phyloP scores from a whole-genome alignment of 35 echinoderm and acorn worm species.

The Eucidaris tribuloides region DNA sequence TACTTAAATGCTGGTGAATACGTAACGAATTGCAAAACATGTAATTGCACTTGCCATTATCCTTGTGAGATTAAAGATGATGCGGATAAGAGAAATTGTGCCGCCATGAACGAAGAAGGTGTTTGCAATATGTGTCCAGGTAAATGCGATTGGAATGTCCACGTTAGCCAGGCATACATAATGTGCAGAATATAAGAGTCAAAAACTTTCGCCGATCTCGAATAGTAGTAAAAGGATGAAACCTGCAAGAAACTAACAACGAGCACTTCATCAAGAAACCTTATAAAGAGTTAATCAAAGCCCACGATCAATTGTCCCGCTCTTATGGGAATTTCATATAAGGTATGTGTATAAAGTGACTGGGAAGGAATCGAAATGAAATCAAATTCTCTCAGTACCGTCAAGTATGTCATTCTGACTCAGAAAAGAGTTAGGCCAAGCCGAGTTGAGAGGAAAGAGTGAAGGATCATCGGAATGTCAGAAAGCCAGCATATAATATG shows the following conservation, averaged over 20 bases:
- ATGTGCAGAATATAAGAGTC: not conserved
- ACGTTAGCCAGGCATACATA: slow-evolving; percentile 45
- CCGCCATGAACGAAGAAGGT: slow-evolving; percentile 25
- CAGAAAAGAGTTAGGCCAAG: slow-evolving; percentile 3
- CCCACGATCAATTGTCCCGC: too few species aligned
- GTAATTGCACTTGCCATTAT: slow-evolving; percentile 17
- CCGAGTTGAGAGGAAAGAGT: too few species aligned
- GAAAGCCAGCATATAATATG: too few species aligned
- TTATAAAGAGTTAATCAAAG: slow-evolving; percentile 34
- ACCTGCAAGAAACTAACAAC: slow-evolving; percentile 44
- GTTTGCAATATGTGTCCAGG: slow-evolving; percentile 32
- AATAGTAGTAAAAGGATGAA: slow-evolving; percentile 46
- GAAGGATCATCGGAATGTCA: too few species aligned
- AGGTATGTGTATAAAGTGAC: slow-evolving; percentile 30
- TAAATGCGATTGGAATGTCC: slow-evolving; percentile 42
- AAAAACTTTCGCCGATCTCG: slow-evolving; percentile 19
- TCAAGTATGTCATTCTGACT: not conserved
- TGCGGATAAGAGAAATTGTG: not conserved
- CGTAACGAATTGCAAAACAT: slow-evolving; percentile 24
- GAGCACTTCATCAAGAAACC: slow-evolving; percentile 55
- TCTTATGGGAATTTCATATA: too few species aligned
- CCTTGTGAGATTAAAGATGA: slow-evolving; percentile 27
- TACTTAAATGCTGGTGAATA: not conserved
- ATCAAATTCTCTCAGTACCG: too few species aligned
- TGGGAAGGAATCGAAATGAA: slow-evolving; percentile 34